Percentiles rank a stretch among this genome's conserved stretches.
Evolutionary conservation across 2,113 vertebrate genomes (phyloP).

Genomic region (Oreochromis aureus): DNA sequence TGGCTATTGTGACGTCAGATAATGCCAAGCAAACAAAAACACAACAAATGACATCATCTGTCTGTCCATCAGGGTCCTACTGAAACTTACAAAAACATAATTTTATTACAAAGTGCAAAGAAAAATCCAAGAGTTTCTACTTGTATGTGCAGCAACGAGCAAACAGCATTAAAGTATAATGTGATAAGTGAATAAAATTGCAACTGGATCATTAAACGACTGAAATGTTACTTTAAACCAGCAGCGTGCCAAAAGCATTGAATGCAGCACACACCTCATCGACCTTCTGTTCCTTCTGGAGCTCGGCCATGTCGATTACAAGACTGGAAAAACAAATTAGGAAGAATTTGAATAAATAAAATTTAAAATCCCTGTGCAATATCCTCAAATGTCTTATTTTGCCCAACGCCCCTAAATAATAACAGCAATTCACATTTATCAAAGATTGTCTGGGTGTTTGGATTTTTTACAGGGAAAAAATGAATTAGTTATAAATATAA

Average conservation of each 20-base stretch:
- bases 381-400: not conserved
- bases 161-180: not conserved
- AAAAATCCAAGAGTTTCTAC: fast-evolving
- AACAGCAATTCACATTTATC: not conserved
- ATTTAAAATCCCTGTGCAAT: fast-evolving
- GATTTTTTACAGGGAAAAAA: not conserved
- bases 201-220: fast-evolving
- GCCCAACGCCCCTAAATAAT: not conserved
- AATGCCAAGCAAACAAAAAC: not conserved
- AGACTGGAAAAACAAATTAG: slow-evolving; percentile 65
- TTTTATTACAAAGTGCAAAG: not conserved
- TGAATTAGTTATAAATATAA: not conserved
- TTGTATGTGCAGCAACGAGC: not conserved
- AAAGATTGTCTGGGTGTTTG: not conserved
- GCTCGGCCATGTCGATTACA: slow-evolving; percentile 78
- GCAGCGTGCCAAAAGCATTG: not conserved
- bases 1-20: not conserved
- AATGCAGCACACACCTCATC: slow-evolving; percentile 77
- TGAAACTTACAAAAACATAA: fast-evolving
- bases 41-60: not conserved
- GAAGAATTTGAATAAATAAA: not conserved
- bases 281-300: slow-evolving; percentile 83
- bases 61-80: fast-evolving
- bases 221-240: not conserved
- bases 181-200: not conserved